phyloP scores from a whole-genome alignment of 2,888 invertebrate genomes.

The Drosophila algonquin region DNA sequence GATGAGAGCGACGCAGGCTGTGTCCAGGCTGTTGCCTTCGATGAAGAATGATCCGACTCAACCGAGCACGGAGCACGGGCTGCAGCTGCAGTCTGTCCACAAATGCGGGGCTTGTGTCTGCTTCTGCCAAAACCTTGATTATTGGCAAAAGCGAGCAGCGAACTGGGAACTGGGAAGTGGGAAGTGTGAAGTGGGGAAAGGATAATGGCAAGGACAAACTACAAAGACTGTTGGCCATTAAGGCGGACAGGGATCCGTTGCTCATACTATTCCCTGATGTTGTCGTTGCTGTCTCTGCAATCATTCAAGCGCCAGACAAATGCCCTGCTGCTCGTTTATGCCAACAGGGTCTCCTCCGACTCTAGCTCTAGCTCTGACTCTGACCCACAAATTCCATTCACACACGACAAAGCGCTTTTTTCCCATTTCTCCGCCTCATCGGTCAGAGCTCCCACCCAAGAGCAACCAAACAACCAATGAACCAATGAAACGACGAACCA shows the following conservation, averaged over 20 bases:
- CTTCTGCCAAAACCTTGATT: constrained; percentile 54
- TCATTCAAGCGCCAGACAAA: constrained; percentile 71
- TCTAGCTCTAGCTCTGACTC: constrained; percentile 21
- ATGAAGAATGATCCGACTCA: constrained; percentile 60
- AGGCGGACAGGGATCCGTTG: constrained; percentile 35
- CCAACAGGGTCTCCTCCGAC: constrained; percentile 59
- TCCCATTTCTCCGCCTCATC: constrained; percentile 1
- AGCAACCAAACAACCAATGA: constrained; percentile 15
- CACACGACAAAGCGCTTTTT: constrained; percentile 18
- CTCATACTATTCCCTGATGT: constrained; percentile 11
- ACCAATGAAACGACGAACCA: constrained; percentile 21
- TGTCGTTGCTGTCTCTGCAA: constrained; percentile 50
- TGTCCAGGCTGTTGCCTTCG: constrained; percentile 37
- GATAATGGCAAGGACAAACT: constrained; percentile 39
- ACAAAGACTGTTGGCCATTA: constrained; percentile 40
- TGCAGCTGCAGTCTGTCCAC: constrained; percentile 27
- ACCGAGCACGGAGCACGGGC: neutral
- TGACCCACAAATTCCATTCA: neutral
- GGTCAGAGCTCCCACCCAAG: constrained; percentile 26
- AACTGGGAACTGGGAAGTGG: constrained; percentile 1
- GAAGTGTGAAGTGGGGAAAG: constrained; percentile 29
- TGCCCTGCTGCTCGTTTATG: constrained; percentile 63
- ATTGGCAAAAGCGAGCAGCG: constrained; percentile 52
- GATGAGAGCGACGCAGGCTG: constrained; percentile 65
- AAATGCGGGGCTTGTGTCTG: neutral